A percentile compares a stretch with the other conserved stretches of the same genome.
phyloP scores from a whole-genome alignment of 2,113 vertebrate species.

The Poeciliopsis retropinna region DNA sequence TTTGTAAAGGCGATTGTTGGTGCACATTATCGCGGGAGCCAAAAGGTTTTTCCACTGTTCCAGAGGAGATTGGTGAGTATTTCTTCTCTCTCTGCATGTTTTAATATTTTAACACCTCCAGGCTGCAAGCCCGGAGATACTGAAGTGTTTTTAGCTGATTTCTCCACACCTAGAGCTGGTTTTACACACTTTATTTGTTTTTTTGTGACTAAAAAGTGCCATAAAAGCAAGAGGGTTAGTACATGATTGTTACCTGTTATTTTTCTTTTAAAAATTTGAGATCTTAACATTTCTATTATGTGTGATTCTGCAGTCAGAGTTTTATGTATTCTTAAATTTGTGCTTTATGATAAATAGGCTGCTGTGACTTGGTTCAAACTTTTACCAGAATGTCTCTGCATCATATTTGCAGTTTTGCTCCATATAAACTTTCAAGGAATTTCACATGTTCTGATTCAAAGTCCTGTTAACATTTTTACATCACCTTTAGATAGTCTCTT shows the following conservation, averaged over 20 bases:
- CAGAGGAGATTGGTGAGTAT: constrained; percentile 76
- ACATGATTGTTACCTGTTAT: neutral
- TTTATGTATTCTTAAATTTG: neutral
- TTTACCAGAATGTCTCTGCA: neutral
- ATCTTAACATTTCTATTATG: neutral
- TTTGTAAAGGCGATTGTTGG: constrained; percentile 67
- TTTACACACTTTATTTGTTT: neutral
- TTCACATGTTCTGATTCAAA: neutral
- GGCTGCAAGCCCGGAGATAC: neutral
- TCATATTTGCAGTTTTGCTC: constrained; percentile 40
- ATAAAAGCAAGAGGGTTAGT: neutral
- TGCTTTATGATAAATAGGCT: neutral
- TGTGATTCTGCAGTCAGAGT: neutral
- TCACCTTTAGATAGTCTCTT: constrained; percentile 14
- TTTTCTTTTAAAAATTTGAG: neutral
- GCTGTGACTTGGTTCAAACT: neutral
- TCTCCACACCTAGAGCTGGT: neutral
- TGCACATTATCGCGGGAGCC: constrained; percentile 68
- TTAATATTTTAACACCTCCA: neutral
- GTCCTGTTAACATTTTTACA: constrained; percentile 13
- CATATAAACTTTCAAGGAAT: no score
- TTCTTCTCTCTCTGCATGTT: neutral
- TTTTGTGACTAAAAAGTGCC: neutral
- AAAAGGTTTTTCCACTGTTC: constrained; percentile 70
- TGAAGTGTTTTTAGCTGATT: neutral